A percentile compares a stretch with the other conserved stretches of the same genome.
phyloP scores from a whole-genome alignment of 2,797 vertebrate species.

The Rhinatrema bivittatum region DNA sequence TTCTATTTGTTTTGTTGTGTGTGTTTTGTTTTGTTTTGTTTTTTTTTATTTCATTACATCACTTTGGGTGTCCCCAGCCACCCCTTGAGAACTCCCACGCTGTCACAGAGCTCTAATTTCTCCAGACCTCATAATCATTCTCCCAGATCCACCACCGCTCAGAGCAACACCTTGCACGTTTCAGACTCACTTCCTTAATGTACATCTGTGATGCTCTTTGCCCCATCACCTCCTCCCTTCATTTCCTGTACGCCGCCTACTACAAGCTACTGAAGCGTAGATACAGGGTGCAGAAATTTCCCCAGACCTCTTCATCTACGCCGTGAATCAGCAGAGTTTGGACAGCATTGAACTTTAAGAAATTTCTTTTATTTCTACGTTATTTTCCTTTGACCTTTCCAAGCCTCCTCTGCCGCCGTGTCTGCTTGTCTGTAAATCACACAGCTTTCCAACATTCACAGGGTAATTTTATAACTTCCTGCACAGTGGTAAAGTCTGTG shows the following conservation, averaged over 20 bases:
- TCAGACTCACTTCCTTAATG: conserved; percentile 39
- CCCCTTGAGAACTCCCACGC: conserved; percentile 17
- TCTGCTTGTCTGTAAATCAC: too few species aligned
- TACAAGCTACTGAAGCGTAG: conserved; percentile 32
- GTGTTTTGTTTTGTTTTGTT: background rate
- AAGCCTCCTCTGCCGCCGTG: too few species aligned
- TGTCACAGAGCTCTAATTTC: conserved; percentile 22
- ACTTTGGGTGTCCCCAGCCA: conserved; percentile 29
- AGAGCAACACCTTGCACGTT: conserved; percentile 14
- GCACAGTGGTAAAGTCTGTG: too few species aligned
- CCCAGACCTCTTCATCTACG: conserved; percentile 28
- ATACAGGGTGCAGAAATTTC: conserved; percentile 43
- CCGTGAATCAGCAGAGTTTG: conserved; percentile 38
- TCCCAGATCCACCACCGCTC: conserved; percentile 31
- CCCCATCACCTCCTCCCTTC: conserved; percentile 22
- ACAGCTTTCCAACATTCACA: too few species aligned
- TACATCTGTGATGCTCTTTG: conserved; percentile 31
- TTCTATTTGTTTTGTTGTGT: too few species aligned
- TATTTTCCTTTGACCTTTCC: conserved; percentile 39
- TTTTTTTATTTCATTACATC: background rate
- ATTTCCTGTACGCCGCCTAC: conserved; percentile 30
- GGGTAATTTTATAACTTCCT: too few species aligned
- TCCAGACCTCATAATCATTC: conserved; percentile 20
- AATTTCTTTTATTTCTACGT: conserved; percentile 1
- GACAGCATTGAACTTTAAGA: conserved; percentile 6